Evolutionary conservation across 2,888 invertebrate genomes (phyloP), one percentile per base, ranked within the genome.

Genomic region (Lamproptera curius): DNA sequence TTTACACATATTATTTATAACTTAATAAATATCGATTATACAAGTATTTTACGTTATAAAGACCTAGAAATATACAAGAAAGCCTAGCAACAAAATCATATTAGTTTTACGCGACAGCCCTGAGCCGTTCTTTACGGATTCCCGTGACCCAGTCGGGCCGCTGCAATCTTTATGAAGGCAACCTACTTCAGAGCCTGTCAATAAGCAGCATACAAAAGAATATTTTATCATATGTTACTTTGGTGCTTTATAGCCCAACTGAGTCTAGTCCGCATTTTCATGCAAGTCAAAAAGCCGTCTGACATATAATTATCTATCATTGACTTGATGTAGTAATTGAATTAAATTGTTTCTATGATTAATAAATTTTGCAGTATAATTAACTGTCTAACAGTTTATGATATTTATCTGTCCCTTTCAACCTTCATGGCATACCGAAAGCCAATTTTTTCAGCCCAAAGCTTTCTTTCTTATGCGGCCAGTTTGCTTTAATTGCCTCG

Each of bases 151-250:
- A 34, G 23, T 35, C 40, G 40, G n/a, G 15, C 26, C 38, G 34
- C 15, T 46, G 40, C 46, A 46, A 35, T 35, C 26, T 46, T 46
- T 40, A 46, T 40, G 40, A 40, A 35, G 46, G 26, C 40, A 35
- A 35, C 40, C 28, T 17, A 46, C 33, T 46, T 35, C 46, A 16
- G 13, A 35, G 34, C 23, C 23, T 28, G 33, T 41, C 26, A 13
- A 16, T 23, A 26, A 20, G 34, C 20, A 39, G 33, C 33, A 15
- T n/a, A 17, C 17, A 42, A 42, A 42, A 42, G 33, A 42, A 42
- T 42, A 42, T 42, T 34, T 20, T 14, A 34, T 9, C 20, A 33
- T n/a, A 5, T 5, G 13, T 13, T 13, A 26, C n/a, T 9, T 31
- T 9, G n/a, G 11, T 31, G 10, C 28, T 23, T 4, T 8, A 4